These are phyloP conservation scores for Apteryx mantelli DNA, from an alignment of 2,113 vertebrate species.

Conservation along the genomic window DNA sequence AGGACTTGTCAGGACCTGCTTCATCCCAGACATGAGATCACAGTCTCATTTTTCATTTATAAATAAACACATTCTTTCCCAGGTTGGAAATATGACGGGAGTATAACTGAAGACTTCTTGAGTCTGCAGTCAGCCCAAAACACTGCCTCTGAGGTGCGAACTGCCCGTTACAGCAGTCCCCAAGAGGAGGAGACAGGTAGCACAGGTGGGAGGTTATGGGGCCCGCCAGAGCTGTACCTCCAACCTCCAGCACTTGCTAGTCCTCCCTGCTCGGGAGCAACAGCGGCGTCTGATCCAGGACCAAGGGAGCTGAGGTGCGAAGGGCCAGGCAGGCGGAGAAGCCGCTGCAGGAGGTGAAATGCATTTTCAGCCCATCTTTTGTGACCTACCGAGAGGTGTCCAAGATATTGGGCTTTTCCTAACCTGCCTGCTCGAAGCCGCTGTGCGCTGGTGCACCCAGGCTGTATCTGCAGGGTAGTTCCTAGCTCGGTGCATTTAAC, in stretches of 20 bases:
- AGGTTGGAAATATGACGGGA: neutral
- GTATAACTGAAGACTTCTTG: neutral
- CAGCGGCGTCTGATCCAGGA: neutral
- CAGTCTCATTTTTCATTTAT: neutral
- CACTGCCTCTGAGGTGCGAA: rapidly evolving
- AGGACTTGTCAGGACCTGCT: neutral
- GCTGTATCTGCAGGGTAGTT: too few species aligned
- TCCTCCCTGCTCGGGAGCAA: too few species aligned
- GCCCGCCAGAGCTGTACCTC: neutral
- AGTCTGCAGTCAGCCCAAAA: neutral
- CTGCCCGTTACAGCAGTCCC: neutral
- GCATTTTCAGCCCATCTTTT: neutral
- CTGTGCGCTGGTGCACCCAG: neutral
- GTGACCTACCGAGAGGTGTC: neutral
- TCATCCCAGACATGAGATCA: neutral
- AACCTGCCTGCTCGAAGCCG: neutral
- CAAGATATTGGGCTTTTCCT: neutral
- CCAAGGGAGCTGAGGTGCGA: too few species aligned
- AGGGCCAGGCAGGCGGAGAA: neutral
- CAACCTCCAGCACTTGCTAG: neutral
- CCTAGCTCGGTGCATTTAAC: neutral
- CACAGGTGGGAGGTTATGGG: neutral
- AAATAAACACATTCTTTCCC: neutral
- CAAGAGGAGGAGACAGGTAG: neutral
- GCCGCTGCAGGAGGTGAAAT: neutral